Evolutionary conservation across 1,140 invertebrate species (phyloP).

Genomic region (Pararge aegeria): DNA sequence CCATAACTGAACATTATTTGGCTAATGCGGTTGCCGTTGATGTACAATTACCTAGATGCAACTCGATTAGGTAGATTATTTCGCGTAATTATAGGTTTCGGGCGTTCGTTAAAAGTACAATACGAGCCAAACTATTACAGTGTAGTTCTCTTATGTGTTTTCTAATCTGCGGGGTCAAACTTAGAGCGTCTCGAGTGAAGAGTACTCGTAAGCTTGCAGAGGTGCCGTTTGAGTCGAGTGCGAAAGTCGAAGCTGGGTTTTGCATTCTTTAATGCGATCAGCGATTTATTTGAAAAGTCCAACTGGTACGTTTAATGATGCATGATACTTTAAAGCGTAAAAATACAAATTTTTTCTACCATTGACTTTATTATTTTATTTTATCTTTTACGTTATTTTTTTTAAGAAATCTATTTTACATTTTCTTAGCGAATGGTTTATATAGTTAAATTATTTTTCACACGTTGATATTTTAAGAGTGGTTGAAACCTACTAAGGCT

Average conservation of each 20-base stretch:
- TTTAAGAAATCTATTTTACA: too few relatives aligned
- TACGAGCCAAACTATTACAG: neutral
- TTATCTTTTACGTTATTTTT: too few relatives aligned
- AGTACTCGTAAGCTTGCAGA: neutral
- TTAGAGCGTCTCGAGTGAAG: neutral
- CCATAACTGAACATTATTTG: constrained; percentile 59
- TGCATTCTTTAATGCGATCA: neutral
- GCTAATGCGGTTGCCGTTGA: constrained; percentile 44
- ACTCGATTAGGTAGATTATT: neutral
- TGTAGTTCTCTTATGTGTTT: neutral
- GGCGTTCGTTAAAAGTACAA: neutral
- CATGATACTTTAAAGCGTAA: too few relatives aligned
- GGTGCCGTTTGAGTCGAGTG: neutral
- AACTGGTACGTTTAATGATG: too few relatives aligned
- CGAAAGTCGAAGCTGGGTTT: neutral
- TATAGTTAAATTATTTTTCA: too few relatives aligned
- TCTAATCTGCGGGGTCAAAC: neutral
- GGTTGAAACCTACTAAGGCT: too few relatives aligned
- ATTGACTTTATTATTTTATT: too few relatives aligned
- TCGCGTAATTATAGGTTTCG: neutral
- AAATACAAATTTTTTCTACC: too few relatives aligned
- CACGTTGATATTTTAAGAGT: too few relatives aligned
- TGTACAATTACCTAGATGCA: constrained; percentile 10
- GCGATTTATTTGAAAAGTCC: neutral
- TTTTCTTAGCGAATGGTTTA: too few relatives aligned